Conservation (phyloP, 2,113 vertebrate species). For the Kobus ellipsiprymnus region DNA sequence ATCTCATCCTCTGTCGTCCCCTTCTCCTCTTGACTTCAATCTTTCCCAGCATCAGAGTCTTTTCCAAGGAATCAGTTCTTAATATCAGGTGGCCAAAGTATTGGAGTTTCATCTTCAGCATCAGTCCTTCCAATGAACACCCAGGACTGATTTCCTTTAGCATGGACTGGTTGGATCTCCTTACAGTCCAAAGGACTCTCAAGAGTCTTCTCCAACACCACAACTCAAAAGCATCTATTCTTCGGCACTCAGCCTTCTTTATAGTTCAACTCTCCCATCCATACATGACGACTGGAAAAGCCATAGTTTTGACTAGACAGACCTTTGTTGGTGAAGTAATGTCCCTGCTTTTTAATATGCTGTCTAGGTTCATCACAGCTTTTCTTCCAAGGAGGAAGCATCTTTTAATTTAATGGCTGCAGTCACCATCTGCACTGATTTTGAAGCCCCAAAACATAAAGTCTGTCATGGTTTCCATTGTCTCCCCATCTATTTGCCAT, state of each 20-base stretch:
- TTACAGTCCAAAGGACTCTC: neutral
- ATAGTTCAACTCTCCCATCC: neutral
- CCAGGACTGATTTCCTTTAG: neutral
- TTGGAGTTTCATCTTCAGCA: neutral
- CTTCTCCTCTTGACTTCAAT: neutral
- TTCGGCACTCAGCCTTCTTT: neutral
- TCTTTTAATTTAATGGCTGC: neutral
- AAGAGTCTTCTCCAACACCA: neutral
- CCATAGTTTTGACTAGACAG: neutral
- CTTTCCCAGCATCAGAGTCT: neutral
- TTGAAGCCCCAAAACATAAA: rapidly evolving
- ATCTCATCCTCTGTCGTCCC: neutral
- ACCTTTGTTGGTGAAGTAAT: neutral
- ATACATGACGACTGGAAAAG: neutral
- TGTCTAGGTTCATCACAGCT: neutral
- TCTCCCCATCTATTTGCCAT: neutral
- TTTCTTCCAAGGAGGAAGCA: neutral
- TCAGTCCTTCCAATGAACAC: neutral
- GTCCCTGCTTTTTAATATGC: neutral
- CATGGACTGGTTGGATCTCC: neutral
- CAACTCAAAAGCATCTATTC: neutral
- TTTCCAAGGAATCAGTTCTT: neutral
- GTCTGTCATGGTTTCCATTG: neutral
- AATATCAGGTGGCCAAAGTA: neutral
- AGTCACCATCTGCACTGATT: neutral